Conservation (phyloP, 2,888 invertebrate genomes). For the Scaptomyza tumidula region DNA sequence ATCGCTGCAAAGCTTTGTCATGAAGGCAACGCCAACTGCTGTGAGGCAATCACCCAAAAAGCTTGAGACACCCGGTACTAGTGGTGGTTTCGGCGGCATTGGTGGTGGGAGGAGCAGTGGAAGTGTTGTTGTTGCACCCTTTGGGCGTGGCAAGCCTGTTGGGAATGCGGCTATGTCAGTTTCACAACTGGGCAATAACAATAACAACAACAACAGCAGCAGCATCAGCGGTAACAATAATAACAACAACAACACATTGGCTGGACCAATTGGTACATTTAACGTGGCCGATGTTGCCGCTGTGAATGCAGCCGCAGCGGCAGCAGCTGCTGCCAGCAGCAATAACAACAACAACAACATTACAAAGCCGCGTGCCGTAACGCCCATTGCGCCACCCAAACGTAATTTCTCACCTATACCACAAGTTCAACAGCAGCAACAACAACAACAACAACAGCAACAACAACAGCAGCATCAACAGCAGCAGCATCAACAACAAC, state of each 20-base stretch:
- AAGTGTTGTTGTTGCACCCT: constrained; percentile 76
- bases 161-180: constrained; percentile 32
- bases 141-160: constrained; percentile 81
- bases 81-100: not conserved
- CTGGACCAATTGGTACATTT: constrained; percentile 83
- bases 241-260: constrained; percentile 79
- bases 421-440: constrained; percentile 32
- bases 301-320: constrained; percentile 80
- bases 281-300: constrained; percentile 83
- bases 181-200: constrained; percentile 70
- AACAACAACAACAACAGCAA: constrained; percentile 22
- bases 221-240: constrained; percentile 51
- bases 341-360: constrained; percentile 28
- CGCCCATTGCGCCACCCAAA: constrained; percentile 83
- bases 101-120: constrained; percentile 75
- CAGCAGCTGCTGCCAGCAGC: constrained; percentile 48
- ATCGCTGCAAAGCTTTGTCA: constrained; percentile 81
- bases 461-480: constrained; percentile 28
- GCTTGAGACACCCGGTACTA: constrained; percentile 43
- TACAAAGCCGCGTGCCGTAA: constrained; percentile 72
- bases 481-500: constrained; percentile 25
- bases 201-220: constrained; percentile 67
- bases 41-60: constrained; percentile 84
- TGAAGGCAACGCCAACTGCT: constrained; percentile 84
- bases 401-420: constrained; percentile 64